These are phyloP conservation scores for Sturnus vulgaris DNA, from an alignment of 2,113 vertebrate species.

Conservation along the genomic window DNA sequence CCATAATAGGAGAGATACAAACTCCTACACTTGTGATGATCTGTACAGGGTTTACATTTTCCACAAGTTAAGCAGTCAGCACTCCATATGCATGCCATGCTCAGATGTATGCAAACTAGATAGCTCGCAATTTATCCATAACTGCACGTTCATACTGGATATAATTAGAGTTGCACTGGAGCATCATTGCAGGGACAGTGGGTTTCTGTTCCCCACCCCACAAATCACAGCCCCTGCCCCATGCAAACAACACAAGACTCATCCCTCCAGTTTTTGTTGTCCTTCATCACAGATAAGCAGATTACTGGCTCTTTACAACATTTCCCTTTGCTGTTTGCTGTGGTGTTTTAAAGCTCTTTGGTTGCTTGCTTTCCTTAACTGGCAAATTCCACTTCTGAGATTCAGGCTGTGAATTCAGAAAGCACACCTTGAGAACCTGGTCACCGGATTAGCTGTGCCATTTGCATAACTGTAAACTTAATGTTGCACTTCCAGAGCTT, in stretches of 20 bases:
- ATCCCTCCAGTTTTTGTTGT: background rate
- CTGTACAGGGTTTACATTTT: conserved; percentile 25
- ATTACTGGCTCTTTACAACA: background rate
- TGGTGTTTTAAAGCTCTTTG: conserved; percentile 5
- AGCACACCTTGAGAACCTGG: conserved; percentile 60
- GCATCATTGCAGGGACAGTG: background rate
- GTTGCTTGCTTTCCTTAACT: background rate
- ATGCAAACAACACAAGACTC: background rate
- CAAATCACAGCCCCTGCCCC: background rate
- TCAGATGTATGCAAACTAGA: conserved; percentile 23
- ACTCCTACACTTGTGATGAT: conserved; percentile 51
- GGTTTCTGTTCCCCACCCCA: background rate
- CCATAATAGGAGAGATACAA: background rate
- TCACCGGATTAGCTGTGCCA: conserved; percentile 64
- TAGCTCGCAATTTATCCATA: conserved; percentile 2
- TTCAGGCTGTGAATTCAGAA: conserved; percentile 19
- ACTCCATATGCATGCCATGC: conserved; percentile 24
- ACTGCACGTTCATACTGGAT: conserved; percentile 18
- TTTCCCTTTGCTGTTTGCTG: background rate
- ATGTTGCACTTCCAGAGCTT: conserved; percentile 46
- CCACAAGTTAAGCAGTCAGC: conserved; percentile 43
- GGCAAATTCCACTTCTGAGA: conserved; percentile 19
- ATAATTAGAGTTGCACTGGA: background rate
- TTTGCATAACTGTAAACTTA: conserved; percentile 77
- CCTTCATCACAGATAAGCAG: background rate